phyloP scores from a whole-genome alignment of 1,140 invertebrate species.

The Drosophila bocki region DNA sequence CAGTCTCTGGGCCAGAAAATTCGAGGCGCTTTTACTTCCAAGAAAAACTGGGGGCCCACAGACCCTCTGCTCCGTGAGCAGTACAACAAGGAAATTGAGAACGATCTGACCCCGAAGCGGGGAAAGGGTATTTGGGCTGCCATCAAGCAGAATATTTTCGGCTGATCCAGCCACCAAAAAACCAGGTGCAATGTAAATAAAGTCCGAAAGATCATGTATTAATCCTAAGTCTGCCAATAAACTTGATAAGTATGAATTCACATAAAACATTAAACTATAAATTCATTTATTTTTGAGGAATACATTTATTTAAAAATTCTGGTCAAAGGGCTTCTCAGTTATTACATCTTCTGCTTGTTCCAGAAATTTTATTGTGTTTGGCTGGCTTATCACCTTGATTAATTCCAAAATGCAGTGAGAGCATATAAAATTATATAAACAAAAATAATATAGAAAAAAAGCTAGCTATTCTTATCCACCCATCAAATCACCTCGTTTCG shows the following conservation, averaged over 20 bases:
- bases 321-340: neutral
- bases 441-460: neutral
- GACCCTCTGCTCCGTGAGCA: slow-evolving; percentile 76
- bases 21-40: slow-evolving; percentile 84
- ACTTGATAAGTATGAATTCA: slow-evolving; percentile 26
- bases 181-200: slow-evolving; percentile 17
- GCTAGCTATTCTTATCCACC: neutral
- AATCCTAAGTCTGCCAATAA: slow-evolving; percentile 66
- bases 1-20: slow-evolving; percentile 85
- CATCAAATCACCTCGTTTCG: slow-evolving; percentile 23
- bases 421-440: neutral
- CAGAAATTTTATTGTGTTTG: neutral
- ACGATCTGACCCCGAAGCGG: slow-evolving; percentile 56
- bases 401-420: neutral
- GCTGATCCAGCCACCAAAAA: slow-evolving; percentile 12
- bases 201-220: slow-evolving; percentile 26
- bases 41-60: slow-evolving; percentile 87
- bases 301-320: neutral
- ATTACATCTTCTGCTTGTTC: neutral
- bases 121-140: slow-evolving; percentile 64
- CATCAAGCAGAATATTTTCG: slow-evolving; percentile 76
- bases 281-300: neutral
- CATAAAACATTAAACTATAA: neutral
- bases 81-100: slow-evolving; percentile 75
- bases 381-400: neutral